Conservation (phyloP, 2,113 vertebrate genomes). For the Meriones unguiculatus region DNA sequence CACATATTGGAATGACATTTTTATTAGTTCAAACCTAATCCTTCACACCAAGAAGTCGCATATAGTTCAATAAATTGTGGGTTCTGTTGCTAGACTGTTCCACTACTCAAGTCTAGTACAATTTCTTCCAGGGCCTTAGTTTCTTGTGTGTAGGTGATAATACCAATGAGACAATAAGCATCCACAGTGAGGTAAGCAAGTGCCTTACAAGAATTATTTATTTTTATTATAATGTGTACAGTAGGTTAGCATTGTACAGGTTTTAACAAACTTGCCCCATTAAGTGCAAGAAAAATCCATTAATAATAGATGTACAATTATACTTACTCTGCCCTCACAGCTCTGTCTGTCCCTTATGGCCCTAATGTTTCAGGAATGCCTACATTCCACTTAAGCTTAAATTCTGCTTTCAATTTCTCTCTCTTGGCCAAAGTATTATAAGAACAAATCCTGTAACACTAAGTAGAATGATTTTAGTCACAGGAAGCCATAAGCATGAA, state of each 20-base stretch:
- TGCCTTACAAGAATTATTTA: not conserved
- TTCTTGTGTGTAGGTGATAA: not conserved
- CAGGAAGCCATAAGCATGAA: not conserved
- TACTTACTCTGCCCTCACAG: not conserved
- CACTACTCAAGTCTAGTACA: not conserved
- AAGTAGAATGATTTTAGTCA: slow-evolving; percentile 16
- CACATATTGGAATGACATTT: slow-evolving; percentile 5
- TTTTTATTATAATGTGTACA: slow-evolving; percentile 24
- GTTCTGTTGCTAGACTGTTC: slow-evolving; percentile 1
- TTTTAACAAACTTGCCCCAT: not conserved
- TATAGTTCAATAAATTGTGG: not conserved
- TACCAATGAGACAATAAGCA: not conserved
- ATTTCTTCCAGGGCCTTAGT: not conserved
- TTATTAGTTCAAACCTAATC: slow-evolving; percentile 39
- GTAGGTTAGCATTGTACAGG: not conserved
- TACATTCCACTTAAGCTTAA: not conserved
- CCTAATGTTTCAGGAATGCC: not conserved
- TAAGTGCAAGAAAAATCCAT: not conserved
- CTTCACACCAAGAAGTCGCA: not conserved
- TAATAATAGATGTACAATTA: not conserved
- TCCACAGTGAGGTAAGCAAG: not conserved
- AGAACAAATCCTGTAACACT: slow-evolving; percentile 2
- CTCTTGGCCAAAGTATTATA: not conserved
- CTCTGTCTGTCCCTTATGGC: not conserved
- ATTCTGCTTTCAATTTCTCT: not conserved